Evolutionary conservation across 1,140 invertebrate genomes (phyloP).

Genomic region (Epicauta chinensis): DNA sequence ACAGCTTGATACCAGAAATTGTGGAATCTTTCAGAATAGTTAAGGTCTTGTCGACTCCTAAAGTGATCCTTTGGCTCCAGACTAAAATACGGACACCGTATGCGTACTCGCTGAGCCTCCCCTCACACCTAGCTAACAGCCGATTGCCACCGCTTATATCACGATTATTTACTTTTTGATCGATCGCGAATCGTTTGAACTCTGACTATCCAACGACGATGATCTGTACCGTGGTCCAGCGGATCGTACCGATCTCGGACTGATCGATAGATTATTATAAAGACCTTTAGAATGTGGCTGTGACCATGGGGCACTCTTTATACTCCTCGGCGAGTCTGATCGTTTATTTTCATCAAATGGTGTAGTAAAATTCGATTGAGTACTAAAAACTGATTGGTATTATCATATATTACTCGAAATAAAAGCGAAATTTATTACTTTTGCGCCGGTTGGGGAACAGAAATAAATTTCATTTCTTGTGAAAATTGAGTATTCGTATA

Average conservation of each 20-base stretch:
- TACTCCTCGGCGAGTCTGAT: constrained; percentile 69
- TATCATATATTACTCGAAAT: constrained; percentile 5
- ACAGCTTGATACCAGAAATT: no score
- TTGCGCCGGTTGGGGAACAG: constrained; percentile 52
- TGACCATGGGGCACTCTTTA: constrained; percentile 76
- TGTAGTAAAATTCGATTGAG: constrained; percentile 4
- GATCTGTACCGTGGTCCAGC: constrained; percentile 47
- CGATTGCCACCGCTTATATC: no score
- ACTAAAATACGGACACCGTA: no score
- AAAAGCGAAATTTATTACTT: constrained; percentile 22
- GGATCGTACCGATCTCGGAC: constrained; percentile 62
- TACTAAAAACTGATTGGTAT: constrained; percentile 11
- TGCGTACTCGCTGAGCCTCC: no score
- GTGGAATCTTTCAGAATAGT: no score
- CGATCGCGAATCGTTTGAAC: constrained; percentile 67
- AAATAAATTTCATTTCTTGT: constrained; percentile 53
- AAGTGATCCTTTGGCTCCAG: no score
- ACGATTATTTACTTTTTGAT: constrained; percentile 48
- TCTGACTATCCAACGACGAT: constrained; percentile 77
- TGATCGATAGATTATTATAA: constrained; percentile 58
- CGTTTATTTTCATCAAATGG: constrained; percentile 30
- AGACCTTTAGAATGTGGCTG: constrained; percentile 64
- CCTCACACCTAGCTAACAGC: no score
- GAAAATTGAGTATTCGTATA: constrained; percentile 21
- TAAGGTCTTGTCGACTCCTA: no score